Evolutionary conservation across 2,113 vertebrate species (phyloP), one percentile per base, ranked within the genome.

Genomic region (Sakesphorus luctuosus): DNA sequence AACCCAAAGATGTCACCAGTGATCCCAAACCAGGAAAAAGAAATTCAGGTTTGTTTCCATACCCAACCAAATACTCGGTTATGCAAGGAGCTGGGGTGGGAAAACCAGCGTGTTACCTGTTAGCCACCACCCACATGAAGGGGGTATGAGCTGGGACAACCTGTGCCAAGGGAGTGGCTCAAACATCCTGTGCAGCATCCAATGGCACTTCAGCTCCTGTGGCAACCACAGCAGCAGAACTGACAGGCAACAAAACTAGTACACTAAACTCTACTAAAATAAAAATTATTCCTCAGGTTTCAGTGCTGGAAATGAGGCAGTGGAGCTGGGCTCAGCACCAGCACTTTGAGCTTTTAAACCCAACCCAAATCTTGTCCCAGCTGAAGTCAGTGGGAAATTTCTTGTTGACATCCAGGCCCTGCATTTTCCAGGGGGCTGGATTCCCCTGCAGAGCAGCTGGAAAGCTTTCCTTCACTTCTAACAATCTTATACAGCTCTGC

Each of bases 121-220:
- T 47, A 67, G n/a, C 23, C 28, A 25, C 14, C 62, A 13, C 9
- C 44, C 78, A 36, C 0, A 7, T 53, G 69, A 53, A n/a, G 13
- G 19, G 29, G 17, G 33, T 43, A 43, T 58, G 36, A 73, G 77
- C 6, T 3, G 36, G 36, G 19, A 53, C 43, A 84, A 7, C 26
- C 58, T 38, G 47, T 58, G 47, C 43, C 73, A 75, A 63, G 72
- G 36, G 46, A 26, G 8, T 6, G 2, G 62, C 50, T 59, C 76
- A 26, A 9, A 44, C 6, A 3, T 12, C 44, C 59, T 9, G 0
- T 2, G 3, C 78, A 82, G 55, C 40, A 59, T 14, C 65, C 0
- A 0, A 11, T 3, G 19, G 80, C n/a, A 11, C 31, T 24, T 58
- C 56, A 62, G 52, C 47, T 74, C 74, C 87, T 47, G 68, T 58